Percentiles rank a stretch among this genome's conserved stretches.
phyloP scores from a whole-genome alignment of 37 sponge, comb jelly and placozoan species.

The Amphimedon queenslandica region DNA sequence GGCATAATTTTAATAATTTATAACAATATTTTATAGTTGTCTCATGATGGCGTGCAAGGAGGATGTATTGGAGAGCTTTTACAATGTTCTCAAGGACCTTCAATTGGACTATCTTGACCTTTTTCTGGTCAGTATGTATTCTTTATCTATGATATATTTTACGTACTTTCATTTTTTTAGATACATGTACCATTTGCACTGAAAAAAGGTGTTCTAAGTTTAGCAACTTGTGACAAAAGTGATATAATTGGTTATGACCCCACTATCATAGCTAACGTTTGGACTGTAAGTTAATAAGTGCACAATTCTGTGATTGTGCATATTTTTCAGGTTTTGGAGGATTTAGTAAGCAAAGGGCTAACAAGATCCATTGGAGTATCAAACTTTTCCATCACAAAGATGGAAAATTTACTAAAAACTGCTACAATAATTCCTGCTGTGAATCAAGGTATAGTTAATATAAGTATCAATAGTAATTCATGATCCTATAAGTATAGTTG shows the following conservation, averaged over 20 bases:
- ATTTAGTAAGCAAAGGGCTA: constrained; percentile 48
- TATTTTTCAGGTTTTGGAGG: constrained; percentile 62
- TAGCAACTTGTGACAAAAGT: neutral
- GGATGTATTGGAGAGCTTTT: constrained; percentile 13
- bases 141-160: too few species aligned
- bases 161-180: too few species aligned
- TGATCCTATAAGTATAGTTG: constrained; percentile 54
- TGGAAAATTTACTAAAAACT: constrained; percentile 63
- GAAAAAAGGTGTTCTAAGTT: neutral
- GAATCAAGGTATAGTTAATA: constrained; percentile 63
- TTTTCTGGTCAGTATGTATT: constrained; percentile 44
- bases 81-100: constrained; percentile 38
- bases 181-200: neutral
- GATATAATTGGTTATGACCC: neutral
- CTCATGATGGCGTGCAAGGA: neutral
- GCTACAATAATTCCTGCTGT: constrained; percentile 84
- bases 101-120: constrained; percentile 60
- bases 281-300: neutral
- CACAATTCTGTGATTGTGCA: neutral
- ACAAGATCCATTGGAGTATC: constrained; percentile 79
- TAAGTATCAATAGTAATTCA: too few species aligned
- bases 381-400: constrained; percentile 86
- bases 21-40: neutral
- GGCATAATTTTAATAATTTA: neutral
- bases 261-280: neutral